Percentiles rank a stretch among this genome's conserved stretches.
Conservation (phyloP, 2,797 vertebrate species). For the Odontamblyopus rebecca region DNA sequence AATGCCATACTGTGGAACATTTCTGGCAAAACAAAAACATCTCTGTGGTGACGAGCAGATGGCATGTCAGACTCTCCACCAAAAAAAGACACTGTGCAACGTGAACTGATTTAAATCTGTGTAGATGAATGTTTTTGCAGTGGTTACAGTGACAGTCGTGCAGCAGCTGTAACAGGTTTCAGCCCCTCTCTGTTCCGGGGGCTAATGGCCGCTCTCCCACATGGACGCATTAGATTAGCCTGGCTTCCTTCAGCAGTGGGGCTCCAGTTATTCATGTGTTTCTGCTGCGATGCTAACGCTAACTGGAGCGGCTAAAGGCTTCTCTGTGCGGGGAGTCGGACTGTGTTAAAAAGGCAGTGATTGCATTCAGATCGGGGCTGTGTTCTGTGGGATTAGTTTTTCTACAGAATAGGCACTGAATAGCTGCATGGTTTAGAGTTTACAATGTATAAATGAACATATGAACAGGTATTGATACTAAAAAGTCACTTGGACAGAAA, state of each 20-base stretch:
- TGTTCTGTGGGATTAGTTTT: conserved; percentile 53
- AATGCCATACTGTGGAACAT: too few relatives aligned
- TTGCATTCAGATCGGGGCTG: conserved; percentile 52
- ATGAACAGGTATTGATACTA: too few relatives aligned
- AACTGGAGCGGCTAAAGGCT: conserved; percentile 29
- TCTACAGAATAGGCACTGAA: conserved; percentile 39
- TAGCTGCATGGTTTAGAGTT: conserved; percentile 34
- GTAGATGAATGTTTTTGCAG: neutral
- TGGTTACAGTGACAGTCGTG: conserved; percentile 9
- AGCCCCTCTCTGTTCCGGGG: conserved; percentile 18
- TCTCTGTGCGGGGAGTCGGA: conserved; percentile 24
- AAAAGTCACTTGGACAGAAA: too few relatives aligned
- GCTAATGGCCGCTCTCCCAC: conserved; percentile 39
- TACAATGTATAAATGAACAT: neutral
- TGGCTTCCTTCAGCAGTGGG: conserved; percentile 42
- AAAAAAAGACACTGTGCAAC: too few relatives aligned
- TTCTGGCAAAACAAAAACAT: too few relatives aligned
- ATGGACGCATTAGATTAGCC: conserved; percentile 38
- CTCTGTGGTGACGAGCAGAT: too few relatives aligned
- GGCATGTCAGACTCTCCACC: too few relatives aligned
- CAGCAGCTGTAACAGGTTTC: conserved; percentile 12
- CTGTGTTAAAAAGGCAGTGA: conserved; percentile 52
- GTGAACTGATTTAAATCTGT: too few relatives aligned
- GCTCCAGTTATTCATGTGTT: conserved; percentile 34
- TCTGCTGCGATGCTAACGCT: conserved; percentile 14